Percentiles rank a stretch among this genome's conserved stretches.
Conservation (phyloP, 64 coral and sea anemone genomes). For the Montipora cactus region DNA sequence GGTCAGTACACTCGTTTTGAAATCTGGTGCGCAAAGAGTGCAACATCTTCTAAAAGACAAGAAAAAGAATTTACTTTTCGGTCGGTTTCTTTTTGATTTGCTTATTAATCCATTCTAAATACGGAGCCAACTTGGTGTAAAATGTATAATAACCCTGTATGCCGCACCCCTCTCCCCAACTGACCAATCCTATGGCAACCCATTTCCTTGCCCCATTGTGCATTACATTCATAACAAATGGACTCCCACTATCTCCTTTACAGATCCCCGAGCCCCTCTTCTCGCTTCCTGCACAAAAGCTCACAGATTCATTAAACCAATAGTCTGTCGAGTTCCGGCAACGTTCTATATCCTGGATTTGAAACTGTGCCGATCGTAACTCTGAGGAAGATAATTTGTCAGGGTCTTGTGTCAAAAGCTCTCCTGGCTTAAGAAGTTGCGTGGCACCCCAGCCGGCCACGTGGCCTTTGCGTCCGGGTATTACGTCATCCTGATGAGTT, state of each 20-base stretch:
- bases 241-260: constrained; percentile 59
- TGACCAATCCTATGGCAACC: constrained; percentile 33
- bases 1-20: background rate
- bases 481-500: background rate
- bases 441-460: constrained; percentile 83
- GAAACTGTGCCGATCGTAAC: background rate
- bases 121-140: constrained; percentile 45
- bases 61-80: background rate
- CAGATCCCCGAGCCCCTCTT: constrained; percentile 37
- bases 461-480: constrained; percentile 37
- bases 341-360: background rate
- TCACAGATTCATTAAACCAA: constrained; percentile 41
- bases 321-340: constrained; percentile 38
- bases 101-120: constrained; percentile 34
- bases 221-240: constrained; percentile 43
- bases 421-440: background rate
- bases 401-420: background rate
- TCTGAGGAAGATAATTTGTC: background rate
- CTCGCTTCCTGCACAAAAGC: constrained; percentile 59
- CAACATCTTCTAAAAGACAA: too few species aligned
- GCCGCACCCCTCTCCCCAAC: constrained; percentile 62
- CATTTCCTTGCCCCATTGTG: background rate
- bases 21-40: too few species aligned
- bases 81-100: background rate
- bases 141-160: constrained; percentile 33